These are phyloP conservation scores for Julus scanicus DNA, from an alignment of 2,888 invertebrate species.

Conservation along the genomic window DNA sequence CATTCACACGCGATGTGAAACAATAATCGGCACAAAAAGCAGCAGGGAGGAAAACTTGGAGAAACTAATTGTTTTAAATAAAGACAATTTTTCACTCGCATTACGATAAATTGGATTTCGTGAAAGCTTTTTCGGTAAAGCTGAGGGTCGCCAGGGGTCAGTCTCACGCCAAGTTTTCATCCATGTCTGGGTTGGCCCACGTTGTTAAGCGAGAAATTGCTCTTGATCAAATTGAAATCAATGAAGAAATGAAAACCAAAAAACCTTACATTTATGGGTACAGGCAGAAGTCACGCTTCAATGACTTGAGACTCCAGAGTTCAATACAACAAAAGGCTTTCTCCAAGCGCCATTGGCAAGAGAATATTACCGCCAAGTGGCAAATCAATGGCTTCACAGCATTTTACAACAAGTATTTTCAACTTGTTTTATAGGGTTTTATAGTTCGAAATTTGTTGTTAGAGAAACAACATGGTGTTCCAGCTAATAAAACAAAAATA, in stretches of 20 bases:
- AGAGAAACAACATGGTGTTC: too few relatives aligned
- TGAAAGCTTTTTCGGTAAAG: constrained; percentile 18
- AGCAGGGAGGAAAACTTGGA: neutral
- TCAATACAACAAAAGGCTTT: neutral
- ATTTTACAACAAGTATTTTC: too few relatives aligned
- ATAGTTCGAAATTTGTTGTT: too few relatives aligned
- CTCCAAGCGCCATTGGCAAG: neutral
- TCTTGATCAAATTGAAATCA: neutral
- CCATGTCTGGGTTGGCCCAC: constrained; percentile 10
- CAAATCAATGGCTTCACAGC: too few relatives aligned
- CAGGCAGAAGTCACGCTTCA: neutral
- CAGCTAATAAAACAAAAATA: too few relatives aligned
- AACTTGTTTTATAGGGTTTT: too few relatives aligned
- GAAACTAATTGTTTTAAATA: constrained; percentile 45
- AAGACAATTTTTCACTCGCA: constrained; percentile 38
- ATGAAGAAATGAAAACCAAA: neutral
- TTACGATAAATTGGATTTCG: constrained; percentile 25
- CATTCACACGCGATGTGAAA: neutral
- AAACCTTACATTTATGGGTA: neutral
- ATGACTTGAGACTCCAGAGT: neutral
- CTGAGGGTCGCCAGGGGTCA: neutral
- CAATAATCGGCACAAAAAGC: constrained; percentile 1
- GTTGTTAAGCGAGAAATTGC: neutral
- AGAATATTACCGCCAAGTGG: too few relatives aligned
- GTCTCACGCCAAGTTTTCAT: constrained; percentile 2